phyloP scores from a whole-genome alignment of 2,888 invertebrate species.

The Standfussiana lucernea region DNA sequence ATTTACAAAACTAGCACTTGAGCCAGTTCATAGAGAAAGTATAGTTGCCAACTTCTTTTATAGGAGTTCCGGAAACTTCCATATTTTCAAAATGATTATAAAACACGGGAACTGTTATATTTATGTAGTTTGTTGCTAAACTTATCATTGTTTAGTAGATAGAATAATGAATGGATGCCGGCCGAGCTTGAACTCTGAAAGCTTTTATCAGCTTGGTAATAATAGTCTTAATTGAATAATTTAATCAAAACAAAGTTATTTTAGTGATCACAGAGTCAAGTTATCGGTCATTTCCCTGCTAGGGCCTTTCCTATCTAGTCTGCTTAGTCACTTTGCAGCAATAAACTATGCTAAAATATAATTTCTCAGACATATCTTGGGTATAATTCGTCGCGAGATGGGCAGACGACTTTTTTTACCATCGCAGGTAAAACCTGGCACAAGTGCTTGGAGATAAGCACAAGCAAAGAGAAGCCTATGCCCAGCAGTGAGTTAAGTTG shows the following conservation, averaged over 20 bases:
- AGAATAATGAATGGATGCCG: constrained; percentile 35
- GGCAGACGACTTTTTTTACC: background rate
- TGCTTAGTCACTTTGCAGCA: constrained; percentile 2
- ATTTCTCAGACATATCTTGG: background rate
- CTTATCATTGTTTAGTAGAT: constrained; percentile 21
- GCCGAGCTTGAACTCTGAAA: constrained; percentile 19
- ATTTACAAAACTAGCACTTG: background rate
- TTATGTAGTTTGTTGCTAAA: background rate
- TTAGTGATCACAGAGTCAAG: constrained; percentile 13
- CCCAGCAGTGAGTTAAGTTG: background rate
- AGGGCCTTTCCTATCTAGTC: background rate
- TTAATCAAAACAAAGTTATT: constrained; percentile 44
- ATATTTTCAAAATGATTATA: background rate
- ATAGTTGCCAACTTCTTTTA: constrained; percentile 9
- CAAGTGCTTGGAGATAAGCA: background rate
- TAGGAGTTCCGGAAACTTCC: background rate
- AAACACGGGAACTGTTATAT: background rate
- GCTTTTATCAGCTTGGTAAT: constrained; percentile 39
- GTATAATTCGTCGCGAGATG: background rate
- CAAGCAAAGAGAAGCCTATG: background rate
- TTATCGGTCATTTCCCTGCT: constrained; percentile 51
- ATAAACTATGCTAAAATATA: background rate
- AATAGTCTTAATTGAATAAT: constrained; percentile 43
- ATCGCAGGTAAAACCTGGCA: too few species aligned
- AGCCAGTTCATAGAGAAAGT: constrained; percentile 19